Conservation (phyloP, 92 coral and sea anemone species). For the Paramuricea clavata region DNA sequence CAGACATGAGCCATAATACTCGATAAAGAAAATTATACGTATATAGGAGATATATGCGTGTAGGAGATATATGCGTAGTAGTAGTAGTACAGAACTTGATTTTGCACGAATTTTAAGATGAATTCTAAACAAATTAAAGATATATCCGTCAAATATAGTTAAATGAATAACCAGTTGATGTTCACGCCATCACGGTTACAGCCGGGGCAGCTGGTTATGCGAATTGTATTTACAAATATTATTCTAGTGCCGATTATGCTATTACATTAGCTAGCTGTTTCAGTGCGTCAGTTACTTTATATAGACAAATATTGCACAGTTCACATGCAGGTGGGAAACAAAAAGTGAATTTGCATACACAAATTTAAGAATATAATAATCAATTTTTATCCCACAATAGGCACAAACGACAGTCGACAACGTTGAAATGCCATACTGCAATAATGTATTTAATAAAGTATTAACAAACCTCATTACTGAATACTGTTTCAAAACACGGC, state of each 20-base stretch:
- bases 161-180: slow-evolving; percentile 7
- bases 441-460: neutral
- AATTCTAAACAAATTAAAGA: neutral
- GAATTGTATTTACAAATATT: slow-evolving; percentile 4
- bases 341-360: neutral
- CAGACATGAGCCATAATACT: neutral
- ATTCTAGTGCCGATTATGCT: neutral
- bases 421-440: neutral
- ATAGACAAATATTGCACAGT: neutral
- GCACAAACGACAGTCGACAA: neutral
- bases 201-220: neutral
- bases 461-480: neutral
- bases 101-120: neutral
- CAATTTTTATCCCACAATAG: neutral
- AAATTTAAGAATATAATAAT: neutral
- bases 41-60: neutral
- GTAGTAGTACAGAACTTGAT: too few relatives aligned
- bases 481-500: neutral
- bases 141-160: neutral
- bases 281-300: neutral
- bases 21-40: neutral
- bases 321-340: neutral
- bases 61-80: too few relatives aligned
- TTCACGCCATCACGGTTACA: neutral
- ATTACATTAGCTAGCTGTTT: neutral